Base-by-base conservation (phyloP, 2,113 vertebrate genomes). In the Neogobius melanostomus region DNA sequence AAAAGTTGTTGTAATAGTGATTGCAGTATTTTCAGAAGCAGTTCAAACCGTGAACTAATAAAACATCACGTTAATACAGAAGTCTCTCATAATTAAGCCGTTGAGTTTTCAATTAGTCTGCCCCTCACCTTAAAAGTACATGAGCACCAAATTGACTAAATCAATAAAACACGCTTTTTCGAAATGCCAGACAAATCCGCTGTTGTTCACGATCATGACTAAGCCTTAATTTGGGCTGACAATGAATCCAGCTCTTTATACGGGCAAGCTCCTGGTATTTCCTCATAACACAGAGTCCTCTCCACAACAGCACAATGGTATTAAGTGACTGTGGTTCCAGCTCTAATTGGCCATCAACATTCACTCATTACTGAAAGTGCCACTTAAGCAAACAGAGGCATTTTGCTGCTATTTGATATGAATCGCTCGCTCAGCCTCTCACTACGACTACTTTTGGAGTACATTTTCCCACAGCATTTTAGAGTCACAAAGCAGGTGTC, bases 291-390 rank as follows among this genome's bases (percentile, higher is more conserved):
- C 4, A 21, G 7, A 47, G 43, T 64, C 43, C 17, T 56, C 46
- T 21, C 56, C 17, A 75, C 67, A 76, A 72, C 49, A 61, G 51
- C n/a, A 7, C 56, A 66, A 60, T 3, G 44, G 16, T 15, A 44
- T 51, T 64, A 68, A 63, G 54, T 60, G 28, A 43, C 61, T 69
- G 60, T 63, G 57, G 56, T 66, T 65, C 63, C 51, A 65, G 43
- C 45, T 56, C 66, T 79, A 82, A 82, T 75, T 69, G 68, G 68
- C 15, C 56, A 72, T 80, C 59, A 69, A 36, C 2, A 36, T 57
- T 65, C 70, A 79, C 66, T 83, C 74, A 79, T 83, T 83, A 82
- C 15, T 48, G 68, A 43, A 7, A 82, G 79, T 71, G 66, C 75
- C 64, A 72, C 79, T 83, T 66, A 47, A 71, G 72, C 68, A 76